Conservation (phyloP, 1,140 invertebrate genomes). For the Drosophila auraria region DNA sequence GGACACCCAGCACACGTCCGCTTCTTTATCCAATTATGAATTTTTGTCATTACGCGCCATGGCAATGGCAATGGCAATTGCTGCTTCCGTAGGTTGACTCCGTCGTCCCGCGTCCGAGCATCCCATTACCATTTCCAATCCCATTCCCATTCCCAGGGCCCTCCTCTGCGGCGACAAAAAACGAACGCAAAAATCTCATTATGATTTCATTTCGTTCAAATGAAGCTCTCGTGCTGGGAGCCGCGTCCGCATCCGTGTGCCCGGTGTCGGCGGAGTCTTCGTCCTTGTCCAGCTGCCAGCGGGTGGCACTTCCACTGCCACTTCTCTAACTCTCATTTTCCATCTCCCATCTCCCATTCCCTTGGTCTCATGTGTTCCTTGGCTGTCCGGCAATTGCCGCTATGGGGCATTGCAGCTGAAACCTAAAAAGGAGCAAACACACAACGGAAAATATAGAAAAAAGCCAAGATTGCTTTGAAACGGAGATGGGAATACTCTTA, state of each 20-base stretch:
- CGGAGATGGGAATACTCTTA: slow-evolving; percentile 7
- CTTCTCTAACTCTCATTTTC: background rate
- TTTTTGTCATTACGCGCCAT: slow-evolving; percentile 79
- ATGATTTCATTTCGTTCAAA: slow-evolving; percentile 84
- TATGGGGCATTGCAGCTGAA: slow-evolving; percentile 43
- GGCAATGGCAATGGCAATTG: slow-evolving; percentile 56
- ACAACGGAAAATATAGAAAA: slow-evolving; percentile 6
- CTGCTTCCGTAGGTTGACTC: slow-evolving; percentile 32
- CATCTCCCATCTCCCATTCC: slow-evolving; percentile 1
- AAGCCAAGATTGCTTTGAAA: background rate
- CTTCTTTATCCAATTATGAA: slow-evolving; percentile 84
- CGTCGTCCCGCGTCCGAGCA: slow-evolving; percentile 1
- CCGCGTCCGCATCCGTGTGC: slow-evolving; percentile 23
- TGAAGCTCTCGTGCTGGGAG: slow-evolving; percentile 75
- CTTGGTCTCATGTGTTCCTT: slow-evolving; percentile 69
- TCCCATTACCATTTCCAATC: slow-evolving; percentile 26
- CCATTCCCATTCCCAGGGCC: background rate
- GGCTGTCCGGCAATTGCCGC: slow-evolving; percentile 71
- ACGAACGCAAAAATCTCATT: slow-evolving; percentile 84
- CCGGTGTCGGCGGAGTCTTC: slow-evolving; percentile 2
- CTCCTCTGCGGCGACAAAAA: slow-evolving; percentile 60
- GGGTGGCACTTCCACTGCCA: slow-evolving; percentile 24
- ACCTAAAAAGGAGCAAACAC: slow-evolving; percentile 44
- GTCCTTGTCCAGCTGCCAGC: slow-evolving; percentile 54
- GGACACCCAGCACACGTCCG: slow-evolving; percentile 53